Conservation (phyloP, 2,113 vertebrate species). For the Toxotes chatareus region DNA sequence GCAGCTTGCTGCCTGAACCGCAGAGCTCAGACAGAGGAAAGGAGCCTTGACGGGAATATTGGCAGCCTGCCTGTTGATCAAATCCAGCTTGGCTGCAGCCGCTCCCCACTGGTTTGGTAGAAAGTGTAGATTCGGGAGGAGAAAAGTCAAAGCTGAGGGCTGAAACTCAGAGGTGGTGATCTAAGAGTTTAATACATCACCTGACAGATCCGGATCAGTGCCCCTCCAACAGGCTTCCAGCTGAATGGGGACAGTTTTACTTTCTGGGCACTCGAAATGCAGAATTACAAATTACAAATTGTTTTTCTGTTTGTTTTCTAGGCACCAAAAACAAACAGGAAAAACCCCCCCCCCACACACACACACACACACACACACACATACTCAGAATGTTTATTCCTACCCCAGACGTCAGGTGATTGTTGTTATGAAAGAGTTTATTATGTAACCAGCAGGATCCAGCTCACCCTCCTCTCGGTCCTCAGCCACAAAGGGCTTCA, state of each 20-base stretch:
- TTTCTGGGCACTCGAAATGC: not conserved
- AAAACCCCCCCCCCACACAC: not conserved
- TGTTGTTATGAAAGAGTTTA: constrained; percentile 71
- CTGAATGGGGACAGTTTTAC: not conserved
- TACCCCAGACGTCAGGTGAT: constrained; percentile 60
- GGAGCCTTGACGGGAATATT: constrained; percentile 7
- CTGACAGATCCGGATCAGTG: not conserved
- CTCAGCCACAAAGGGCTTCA: constrained; percentile 74
- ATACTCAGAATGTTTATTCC: not conserved
- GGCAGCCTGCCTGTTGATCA: constrained; percentile 16
- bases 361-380: not conserved
- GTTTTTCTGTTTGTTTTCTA: too few relatives aligned
- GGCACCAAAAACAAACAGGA: not conserved
- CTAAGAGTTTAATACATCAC: not conserved
- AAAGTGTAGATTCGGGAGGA: not conserved
- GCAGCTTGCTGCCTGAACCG: not conserved
- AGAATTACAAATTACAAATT: not conserved
- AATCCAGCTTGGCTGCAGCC: constrained; percentile 13
- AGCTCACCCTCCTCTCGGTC: constrained; percentile 41
- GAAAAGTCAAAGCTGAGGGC: not conserved
- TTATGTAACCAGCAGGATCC: constrained; percentile 71
- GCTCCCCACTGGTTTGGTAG: constrained; percentile 6
- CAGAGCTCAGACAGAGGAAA: not conserved
- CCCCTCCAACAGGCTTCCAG: too few relatives aligned
- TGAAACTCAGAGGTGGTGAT: constrained; percentile 3